These are phyloP conservation scores for Ormyrus labotus DNA, from an alignment of 2,888 invertebrate species.

Conservation along the genomic window DNA sequence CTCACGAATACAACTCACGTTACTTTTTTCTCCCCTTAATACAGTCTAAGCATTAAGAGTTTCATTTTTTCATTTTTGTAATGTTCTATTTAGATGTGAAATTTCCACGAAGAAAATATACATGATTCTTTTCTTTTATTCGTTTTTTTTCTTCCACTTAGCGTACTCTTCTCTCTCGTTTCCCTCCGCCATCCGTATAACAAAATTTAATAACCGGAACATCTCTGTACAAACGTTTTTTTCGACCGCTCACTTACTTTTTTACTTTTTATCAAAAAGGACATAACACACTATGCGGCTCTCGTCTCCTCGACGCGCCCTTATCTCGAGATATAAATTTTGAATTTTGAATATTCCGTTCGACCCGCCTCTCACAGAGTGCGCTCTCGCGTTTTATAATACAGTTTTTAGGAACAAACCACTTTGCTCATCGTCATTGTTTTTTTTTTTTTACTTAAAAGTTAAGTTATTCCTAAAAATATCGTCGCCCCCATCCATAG, in stretches of 20 bases:
- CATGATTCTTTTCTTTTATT: constrained; percentile 68
- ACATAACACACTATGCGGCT: constrained; percentile 64
- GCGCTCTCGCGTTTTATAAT: constrained; percentile 62
- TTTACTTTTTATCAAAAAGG: constrained; percentile 70
- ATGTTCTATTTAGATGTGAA: constrained; percentile 63
- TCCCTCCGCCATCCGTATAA: constrained; percentile 64
- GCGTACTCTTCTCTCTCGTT: constrained; percentile 51
- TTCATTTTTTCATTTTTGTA: constrained; percentile 51
- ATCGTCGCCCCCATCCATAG: constrained; percentile 61
- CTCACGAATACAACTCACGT: constrained; percentile 73
- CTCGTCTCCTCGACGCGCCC: constrained; percentile 49
- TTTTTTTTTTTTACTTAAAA: constrained; percentile 65
- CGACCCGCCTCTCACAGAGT: constrained; percentile 60
- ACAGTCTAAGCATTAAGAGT: constrained; percentile 59
- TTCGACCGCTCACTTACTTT: constrained; percentile 59
- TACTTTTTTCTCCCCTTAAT: constrained; percentile 64
- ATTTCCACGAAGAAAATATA: constrained; percentile 75
- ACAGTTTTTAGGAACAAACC: constrained; percentile 70
- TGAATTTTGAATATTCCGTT: constrained; percentile 72
- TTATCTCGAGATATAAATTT: constrained; percentile 71
- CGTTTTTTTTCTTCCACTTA: constrained; percentile 56
- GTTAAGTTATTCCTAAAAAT: constrained; percentile 68
- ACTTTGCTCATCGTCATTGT: constrained; percentile 66
- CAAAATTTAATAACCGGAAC: constrained; percentile 76
- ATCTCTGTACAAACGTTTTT: constrained; percentile 75